Evolutionary conservation across 2,888 invertebrate genomes (phyloP).

Genomic region (Dryococelus australis): DNA sequence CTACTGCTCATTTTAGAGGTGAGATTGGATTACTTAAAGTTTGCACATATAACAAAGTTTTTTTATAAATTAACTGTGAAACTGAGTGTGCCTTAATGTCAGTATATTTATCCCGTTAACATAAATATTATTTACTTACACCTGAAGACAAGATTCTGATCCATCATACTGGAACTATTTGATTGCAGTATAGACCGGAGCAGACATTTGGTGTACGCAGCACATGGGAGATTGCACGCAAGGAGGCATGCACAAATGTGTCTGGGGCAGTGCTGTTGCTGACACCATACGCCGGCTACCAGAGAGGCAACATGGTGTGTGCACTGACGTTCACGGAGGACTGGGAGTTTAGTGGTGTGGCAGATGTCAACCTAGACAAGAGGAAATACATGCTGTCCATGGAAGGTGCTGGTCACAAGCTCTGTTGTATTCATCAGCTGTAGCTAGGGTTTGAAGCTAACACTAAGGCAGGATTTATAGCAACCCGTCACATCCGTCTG

Average conservation of each 20-base stretch:
- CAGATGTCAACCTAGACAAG: conserved; percentile 74
- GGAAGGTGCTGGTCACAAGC: conserved; percentile 62
- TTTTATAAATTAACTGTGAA: no score
- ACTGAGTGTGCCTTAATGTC: no score
- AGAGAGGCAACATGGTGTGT: conserved; percentile 71
- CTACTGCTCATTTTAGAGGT: no score
- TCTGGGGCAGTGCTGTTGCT: conserved; percentile 70
- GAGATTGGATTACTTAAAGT: no score
- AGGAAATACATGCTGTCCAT: conserved; percentile 72
- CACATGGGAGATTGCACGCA: conserved; percentile 68
- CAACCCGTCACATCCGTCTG: no score
- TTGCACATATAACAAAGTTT: no score
- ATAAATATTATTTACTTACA: no score
- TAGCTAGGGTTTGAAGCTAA: no score
- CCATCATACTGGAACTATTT: neutral
- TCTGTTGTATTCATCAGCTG: neutral
- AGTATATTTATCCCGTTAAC: no score
- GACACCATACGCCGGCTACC: conserved; percentile 74
- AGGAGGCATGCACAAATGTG: conserved; percentile 65
- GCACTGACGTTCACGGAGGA: conserved; percentile 70
- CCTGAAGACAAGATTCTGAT: no score
- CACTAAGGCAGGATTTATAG: no score
- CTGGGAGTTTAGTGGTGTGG: conserved; percentile 71
- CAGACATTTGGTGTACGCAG: conserved; percentile 74
- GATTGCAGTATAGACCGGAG: conserved; percentile 69